These are phyloP conservation scores for Solen grandis DNA, from an alignment of 1,140 invertebrate genomes.

Conservation along the genomic window DNA sequence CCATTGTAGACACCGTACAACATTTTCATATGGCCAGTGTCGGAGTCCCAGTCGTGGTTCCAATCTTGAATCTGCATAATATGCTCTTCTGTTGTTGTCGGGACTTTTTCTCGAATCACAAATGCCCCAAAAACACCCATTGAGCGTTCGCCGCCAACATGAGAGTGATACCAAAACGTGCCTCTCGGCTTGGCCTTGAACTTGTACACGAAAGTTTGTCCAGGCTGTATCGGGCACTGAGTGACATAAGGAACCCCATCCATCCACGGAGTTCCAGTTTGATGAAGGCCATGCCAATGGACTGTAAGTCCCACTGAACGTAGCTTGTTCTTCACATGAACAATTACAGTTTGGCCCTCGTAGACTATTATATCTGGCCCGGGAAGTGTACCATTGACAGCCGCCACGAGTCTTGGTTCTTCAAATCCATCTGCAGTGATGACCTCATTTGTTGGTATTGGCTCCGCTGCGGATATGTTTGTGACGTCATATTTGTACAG, in stretches of 20 bases:
- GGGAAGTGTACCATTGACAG: constrained; percentile 72
- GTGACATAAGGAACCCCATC: constrained; percentile 95
- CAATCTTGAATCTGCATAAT: constrained; percentile 69
- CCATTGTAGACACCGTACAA: constrained; percentile 60
- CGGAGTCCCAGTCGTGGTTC: constrained; percentile 72
- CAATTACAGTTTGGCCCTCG: constrained; percentile 90
- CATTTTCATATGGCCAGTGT: constrained; percentile 64
- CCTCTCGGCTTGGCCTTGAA: constrained; percentile 79
- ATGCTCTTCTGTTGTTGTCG: constrained; percentile 53
- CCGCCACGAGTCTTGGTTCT: constrained; percentile 57
- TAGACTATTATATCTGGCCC: constrained; percentile 86
- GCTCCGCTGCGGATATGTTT: constrained; percentile 55
- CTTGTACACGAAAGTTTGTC: constrained; percentile 92
- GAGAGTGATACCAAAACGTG: constrained; percentile 79
- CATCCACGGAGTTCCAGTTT: constrained; percentile 91
- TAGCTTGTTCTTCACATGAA: constrained; percentile 92
- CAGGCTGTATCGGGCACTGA: constrained; percentile 93
- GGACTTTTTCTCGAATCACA: constrained; percentile 59
- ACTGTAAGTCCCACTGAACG: constrained; percentile 90
- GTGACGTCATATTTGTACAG: constrained; percentile 69
- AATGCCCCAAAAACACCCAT: constrained; percentile 74
- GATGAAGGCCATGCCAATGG: constrained; percentile 94
- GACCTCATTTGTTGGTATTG: constrained; percentile 60
- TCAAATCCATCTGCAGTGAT: constrained; percentile 74
- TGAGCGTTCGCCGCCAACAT: constrained; percentile 69